A percentile compares a stretch with the other conserved stretches of the same genome.
Evolutionary conservation across 2,888 invertebrate genomes (phyloP).

Genomic region (Diabrotica balteata): DNA sequence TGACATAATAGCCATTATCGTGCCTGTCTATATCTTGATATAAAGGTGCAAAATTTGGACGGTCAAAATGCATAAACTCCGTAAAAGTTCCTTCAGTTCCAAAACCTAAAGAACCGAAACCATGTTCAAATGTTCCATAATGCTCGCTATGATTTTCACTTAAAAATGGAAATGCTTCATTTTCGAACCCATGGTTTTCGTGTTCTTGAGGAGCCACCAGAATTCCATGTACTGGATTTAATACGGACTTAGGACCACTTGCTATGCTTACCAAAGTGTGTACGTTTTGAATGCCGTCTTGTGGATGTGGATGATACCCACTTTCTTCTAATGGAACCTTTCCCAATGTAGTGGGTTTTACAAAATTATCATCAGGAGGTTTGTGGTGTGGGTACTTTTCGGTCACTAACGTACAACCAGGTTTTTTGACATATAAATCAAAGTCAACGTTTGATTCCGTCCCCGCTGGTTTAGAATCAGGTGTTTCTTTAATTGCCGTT

Average conservation of each 20-base stretch:
- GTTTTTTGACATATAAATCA: constrained; percentile 67
- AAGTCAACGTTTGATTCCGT: constrained; percentile 67
- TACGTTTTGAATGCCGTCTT: constrained; percentile 40
- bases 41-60: too few relatives aligned
- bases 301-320: too few relatives aligned
- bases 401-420: constrained; percentile 61
- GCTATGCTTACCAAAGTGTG: constrained; percentile 50
- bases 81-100: neutral
- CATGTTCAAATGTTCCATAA: neutral
- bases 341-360: constrained; percentile 30
- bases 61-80: neutral
- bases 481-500: constrained; percentile 60
- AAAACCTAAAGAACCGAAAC: neutral
- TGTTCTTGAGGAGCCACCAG: constrained; percentile 39
- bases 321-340: constrained; percentile 2
- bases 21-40: constrained; percentile 15
- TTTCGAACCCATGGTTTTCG: constrained; percentile 4
- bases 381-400: constrained; percentile 35
- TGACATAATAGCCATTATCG: constrained; percentile 13
- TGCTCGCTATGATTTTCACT: constrained; percentile 1
- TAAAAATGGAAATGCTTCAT: neutral
- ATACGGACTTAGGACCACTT: constrained; percentile 45
- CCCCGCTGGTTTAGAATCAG: constrained; percentile 63
- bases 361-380: constrained; percentile 11
- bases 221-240: constrained; percentile 50